Conservation (phyloP, 1,140 invertebrate species). For the Protaetia brevitarsis region DNA sequence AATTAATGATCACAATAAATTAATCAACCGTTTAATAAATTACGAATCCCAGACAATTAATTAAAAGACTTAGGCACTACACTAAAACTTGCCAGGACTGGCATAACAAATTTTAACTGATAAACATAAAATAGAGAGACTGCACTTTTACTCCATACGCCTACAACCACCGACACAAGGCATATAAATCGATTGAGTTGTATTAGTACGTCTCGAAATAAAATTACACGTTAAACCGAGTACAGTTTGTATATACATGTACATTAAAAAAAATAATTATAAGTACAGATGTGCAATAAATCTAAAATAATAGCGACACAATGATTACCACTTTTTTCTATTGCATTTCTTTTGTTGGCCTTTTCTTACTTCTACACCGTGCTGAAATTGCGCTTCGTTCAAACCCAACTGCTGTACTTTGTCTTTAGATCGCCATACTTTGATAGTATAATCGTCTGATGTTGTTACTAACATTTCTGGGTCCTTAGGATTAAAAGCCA, state of each 20-base stretch:
- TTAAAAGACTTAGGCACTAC: too few relatives aligned
- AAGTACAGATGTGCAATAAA: conserved; percentile 6
- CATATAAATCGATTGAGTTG: too few relatives aligned
- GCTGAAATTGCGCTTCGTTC: conserved; percentile 33
- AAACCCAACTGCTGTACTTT: conserved; percentile 50
- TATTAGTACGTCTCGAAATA: not conserved
- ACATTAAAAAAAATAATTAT: not conserved
- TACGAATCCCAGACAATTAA: too few relatives aligned
- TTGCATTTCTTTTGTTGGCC: not conserved
- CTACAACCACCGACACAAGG: too few relatives aligned
- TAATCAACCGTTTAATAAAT: too few relatives aligned
- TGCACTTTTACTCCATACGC: too few relatives aligned
- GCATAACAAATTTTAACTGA: too few relatives aligned
- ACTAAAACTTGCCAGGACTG: too few relatives aligned
- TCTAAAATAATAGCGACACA: not conserved
- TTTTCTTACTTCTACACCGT: conserved; percentile 32
- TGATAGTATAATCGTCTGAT: conserved; percentile 80
- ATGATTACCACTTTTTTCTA: not conserved
- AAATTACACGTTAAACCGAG: not conserved
- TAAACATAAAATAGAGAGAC: too few relatives aligned
- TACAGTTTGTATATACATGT: not conserved
- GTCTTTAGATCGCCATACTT: conserved; percentile 64
- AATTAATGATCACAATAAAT: not conserved
- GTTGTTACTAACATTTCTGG: conserved; percentile 83
- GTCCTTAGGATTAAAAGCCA: conserved; percentile 82